Base-by-base conservation (phyloP, 2,888 invertebrate species). In the Cepaea hortensis region DNA sequence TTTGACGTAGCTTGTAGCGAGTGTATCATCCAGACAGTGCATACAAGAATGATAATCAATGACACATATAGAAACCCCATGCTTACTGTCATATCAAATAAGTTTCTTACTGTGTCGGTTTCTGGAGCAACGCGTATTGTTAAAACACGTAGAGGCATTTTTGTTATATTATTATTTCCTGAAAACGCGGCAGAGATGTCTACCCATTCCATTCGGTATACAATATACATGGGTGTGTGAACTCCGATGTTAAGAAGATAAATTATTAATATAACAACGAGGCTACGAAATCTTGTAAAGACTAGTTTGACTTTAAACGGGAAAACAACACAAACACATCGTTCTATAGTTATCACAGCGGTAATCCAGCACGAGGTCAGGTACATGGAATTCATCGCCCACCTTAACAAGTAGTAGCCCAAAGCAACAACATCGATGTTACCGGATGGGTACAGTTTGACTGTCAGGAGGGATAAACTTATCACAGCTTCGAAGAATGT, bases 241-340 rank as follows among this genome's bases (percentile, higher is more conserved):
- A 73, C 13, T 7, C 35, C 73, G 18, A 84, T 18, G 61, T 55
- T 55, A 2, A 50, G 23, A 23, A 84, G n/a, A 48, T 55, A 84
- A 48, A 75, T 73, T n/a, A 84, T 2, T 18, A 75, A 7, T 35
- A 84, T 13, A 0, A 62, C 84, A 13, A 55, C 7, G 20, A 75
- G 55, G 1, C 55, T 55, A 35, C 84, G 73, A 7, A 75, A 13
- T 3, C 75, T 4, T n/a, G 84, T 84, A 55, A 84, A 73, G 3
- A 84, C 7, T 15, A 20, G 20, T 48, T 23, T 55, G 6, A 84
- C 84, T 20, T 61, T 48, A 55, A 84, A 84, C 7, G 84, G 84
- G 46, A 23, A 84, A 15, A 84, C 75, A 15, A 84, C 84, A 48
- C 84, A 84, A 23, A 84, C 3, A 48, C 84, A 84, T 55, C 84